Conservation (phyloP, 2,797 vertebrate species). For the Apogon hyalosoma region DNA sequence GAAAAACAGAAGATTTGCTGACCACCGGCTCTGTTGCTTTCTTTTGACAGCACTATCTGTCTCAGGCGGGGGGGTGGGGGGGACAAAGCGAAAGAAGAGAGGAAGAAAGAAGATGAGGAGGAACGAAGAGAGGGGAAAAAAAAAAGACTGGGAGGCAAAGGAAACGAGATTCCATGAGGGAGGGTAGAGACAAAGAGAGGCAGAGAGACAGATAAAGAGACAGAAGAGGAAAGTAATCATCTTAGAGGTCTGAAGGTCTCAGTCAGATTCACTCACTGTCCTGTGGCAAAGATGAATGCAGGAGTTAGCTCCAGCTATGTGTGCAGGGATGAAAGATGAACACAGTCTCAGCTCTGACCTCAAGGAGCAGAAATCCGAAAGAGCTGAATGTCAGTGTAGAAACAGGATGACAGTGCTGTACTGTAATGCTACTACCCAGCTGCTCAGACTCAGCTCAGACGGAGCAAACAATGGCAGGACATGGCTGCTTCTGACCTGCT, state of each 20-base stretch:
- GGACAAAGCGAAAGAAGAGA: background rate
- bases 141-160: conserved; percentile 35
- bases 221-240: conserved; percentile 70
- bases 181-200: conserved; percentile 15
- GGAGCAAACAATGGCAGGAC: conserved; percentile 4
- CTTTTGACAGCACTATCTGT: conserved; percentile 50
- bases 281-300: conserved; percentile 62
- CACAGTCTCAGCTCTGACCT: conserved; percentile 58
- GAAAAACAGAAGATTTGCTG: conserved; percentile 68
- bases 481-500: too few relatives aligned
- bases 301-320: conserved; percentile 51
- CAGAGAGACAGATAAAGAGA: conserved; percentile 57
- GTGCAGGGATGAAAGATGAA: conserved; percentile 65
- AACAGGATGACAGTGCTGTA: conserved; percentile 29
- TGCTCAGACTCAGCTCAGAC: conserved; percentile 26
- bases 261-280: conserved; percentile 64
- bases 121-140: conserved; percentile 1
- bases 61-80: conserved; percentile 29
- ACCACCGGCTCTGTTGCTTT: conserved; percentile 61
- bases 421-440: conserved; percentile 20
- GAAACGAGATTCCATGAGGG: conserved; percentile 5
- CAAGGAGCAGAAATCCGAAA: conserved; percentile 47
- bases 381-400: conserved; percentile 39
- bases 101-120: conserved; percentile 1
- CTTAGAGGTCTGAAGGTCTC: conserved; percentile 72